phyloP scores from a whole-genome alignment of 2,113 vertebrate species.

The Carassius carassius region DNA sequence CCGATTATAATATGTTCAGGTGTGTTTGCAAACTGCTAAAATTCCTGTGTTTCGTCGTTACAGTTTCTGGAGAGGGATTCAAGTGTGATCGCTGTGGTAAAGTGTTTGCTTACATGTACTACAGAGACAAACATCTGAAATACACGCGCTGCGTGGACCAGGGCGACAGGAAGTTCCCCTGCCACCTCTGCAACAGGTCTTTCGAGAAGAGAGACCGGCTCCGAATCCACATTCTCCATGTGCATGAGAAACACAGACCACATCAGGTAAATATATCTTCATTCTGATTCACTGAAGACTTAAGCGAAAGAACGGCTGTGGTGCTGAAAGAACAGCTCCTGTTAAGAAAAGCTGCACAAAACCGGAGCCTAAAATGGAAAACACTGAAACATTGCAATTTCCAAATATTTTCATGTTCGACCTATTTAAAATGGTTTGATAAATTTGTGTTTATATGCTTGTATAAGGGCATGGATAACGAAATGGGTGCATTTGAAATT shows the following conservation, averaged over 20 bases:
- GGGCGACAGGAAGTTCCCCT: slow-evolving; percentile 94
- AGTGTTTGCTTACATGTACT: slow-evolving; percentile 96
- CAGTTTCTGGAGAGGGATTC: slow-evolving; percentile 88
- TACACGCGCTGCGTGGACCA: slow-evolving; percentile 96
- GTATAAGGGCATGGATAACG: background rate
- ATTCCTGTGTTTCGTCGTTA: background rate
- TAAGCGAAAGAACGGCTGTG: background rate
- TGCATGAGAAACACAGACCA: slow-evolving; percentile 95
- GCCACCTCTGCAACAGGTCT: slow-evolving; percentile 90
- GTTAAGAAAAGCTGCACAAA: background rate
- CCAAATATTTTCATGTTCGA: background rate
- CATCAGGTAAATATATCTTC: slow-evolving; percentile 82
- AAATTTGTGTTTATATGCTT: too few species aligned
- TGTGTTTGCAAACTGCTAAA: too few species aligned
- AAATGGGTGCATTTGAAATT: background rate
- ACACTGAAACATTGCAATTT: background rate
- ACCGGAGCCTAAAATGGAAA: background rate
- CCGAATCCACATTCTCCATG: slow-evolving; percentile 92
- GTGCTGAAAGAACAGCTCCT: slow-evolving; percentile 34
- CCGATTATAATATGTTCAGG: too few species aligned
- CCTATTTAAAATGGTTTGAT: background rate
- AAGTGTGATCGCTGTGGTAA: slow-evolving; percentile 94
- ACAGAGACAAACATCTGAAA: slow-evolving; percentile 96
- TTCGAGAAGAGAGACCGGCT: slow-evolving; percentile 95
- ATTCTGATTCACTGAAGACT: background rate